A percentile compares a stretch with the other conserved stretches of the same genome.
Conservation (phyloP, 2,888 invertebrate species). For the Drosophila paramelanica region DNA sequence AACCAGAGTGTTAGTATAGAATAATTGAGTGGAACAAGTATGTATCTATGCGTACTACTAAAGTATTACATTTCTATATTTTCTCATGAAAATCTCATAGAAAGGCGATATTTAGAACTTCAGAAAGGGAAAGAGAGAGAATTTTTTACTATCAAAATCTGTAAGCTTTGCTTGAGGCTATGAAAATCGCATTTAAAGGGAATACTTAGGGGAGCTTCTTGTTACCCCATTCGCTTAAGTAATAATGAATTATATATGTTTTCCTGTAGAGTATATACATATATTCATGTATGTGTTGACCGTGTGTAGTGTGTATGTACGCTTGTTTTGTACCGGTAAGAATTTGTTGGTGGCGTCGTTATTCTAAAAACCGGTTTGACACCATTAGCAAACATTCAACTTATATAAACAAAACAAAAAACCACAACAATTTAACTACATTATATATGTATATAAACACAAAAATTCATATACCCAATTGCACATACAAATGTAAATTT, state of each 20-base stretch:
- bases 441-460: slow-evolving; percentile 7
- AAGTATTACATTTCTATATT: too few species aligned
- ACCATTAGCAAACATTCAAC: slow-evolving; percentile 24
- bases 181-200: background rate
- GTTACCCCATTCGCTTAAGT: too few species aligned
- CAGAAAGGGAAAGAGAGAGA: too few species aligned
- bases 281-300: background rate
- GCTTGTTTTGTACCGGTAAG: slow-evolving; percentile 43
- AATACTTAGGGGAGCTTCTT: too few species aligned
- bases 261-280: background rate
- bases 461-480: background rate
- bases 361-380: slow-evolving; percentile 63
- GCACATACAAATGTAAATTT: background rate
- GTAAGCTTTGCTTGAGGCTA: too few species aligned
- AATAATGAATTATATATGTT: too few species aligned
- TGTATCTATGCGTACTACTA: too few species aligned
- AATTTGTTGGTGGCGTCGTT: slow-evolving; percentile 50
- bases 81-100: too few species aligned
- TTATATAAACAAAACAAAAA: slow-evolving; percentile 32
- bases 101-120: too few species aligned
- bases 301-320: slow-evolving; percentile 19
- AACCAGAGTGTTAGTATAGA: background rate
- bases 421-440: slow-evolving; percentile 1
- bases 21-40: too few species aligned
- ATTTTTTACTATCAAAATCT: background rate